Evolutionary conservation across 2,113 vertebrate genomes (phyloP).

Genomic region (Colaptes auratus): DNA sequence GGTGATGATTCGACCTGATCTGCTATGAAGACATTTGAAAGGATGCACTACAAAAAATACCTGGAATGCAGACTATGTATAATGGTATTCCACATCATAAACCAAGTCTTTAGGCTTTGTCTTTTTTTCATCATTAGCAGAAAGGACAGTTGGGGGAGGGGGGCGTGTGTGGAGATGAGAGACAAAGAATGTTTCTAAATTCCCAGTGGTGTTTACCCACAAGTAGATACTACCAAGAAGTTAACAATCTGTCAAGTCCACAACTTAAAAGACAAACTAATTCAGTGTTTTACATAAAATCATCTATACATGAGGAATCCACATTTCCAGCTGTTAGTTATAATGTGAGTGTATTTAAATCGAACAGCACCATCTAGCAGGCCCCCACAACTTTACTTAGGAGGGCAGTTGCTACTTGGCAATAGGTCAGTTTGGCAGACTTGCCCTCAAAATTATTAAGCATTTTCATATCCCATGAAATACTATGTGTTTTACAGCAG

Average conservation of each 20-base stretch:
- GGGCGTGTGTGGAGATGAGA: not conserved
- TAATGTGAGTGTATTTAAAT: constrained; percentile 68
- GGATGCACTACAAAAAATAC: not conserved
- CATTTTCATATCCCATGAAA: not conserved
- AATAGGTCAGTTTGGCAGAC: constrained; percentile 9
- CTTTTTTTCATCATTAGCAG: not conserved
- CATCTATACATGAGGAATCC: not conserved
- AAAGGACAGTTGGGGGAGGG: not conserved
- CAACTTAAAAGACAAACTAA: not conserved
- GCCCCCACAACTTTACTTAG: constrained; percentile 59
- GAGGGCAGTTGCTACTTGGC: constrained; percentile 52
- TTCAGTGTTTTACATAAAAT: constrained; percentile 14
- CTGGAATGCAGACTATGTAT: not conserved
- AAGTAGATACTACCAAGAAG: not conserved
- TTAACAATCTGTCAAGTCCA: not conserved
- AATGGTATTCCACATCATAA: not conserved
- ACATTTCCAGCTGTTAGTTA: constrained; percentile 47
- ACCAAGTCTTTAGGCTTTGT: not conserved
- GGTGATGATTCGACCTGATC: not conserved
- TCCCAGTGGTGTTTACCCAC: not conserved
- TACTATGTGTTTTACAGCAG: not conserved
- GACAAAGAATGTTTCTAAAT: not conserved
- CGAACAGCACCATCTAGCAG: constrained; percentile 85
- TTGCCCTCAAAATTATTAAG: not conserved
- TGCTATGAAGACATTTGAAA: not conserved